These are phyloP conservation scores for Burhinus bistriatus DNA, from an alignment of 2,113 vertebrate genomes.

Conservation along the genomic window DNA sequence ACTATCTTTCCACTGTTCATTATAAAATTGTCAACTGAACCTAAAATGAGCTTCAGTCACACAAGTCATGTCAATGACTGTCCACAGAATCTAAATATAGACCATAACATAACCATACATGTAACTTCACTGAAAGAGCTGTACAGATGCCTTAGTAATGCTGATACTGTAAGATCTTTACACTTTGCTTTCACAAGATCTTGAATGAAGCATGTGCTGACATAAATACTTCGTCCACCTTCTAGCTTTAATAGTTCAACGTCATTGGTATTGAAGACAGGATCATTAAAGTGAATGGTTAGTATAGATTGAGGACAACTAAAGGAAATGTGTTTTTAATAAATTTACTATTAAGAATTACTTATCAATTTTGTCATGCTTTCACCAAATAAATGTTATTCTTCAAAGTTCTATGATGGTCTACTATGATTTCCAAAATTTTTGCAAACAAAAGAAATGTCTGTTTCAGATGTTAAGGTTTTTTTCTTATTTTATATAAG, in stretches of 20 bases:
- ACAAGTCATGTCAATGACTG: not conserved
- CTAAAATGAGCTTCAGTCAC: not conserved
- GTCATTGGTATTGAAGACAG: not conserved
- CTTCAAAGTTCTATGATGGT: not conserved
- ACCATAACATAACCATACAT: rapidly evolving
- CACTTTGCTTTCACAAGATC: not conserved
- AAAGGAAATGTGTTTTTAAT: not conserved
- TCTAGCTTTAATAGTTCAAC: not conserved
- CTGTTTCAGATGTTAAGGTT: not conserved
- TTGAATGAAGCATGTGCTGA: not conserved
- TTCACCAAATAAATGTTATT: not conserved
- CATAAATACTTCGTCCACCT: not conserved
- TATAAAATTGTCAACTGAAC: not conserved
- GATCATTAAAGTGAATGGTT: not conserved
- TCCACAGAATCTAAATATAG: not conserved
- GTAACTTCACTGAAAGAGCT: not conserved
- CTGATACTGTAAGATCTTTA: not conserved
- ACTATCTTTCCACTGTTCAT: rapidly evolving
- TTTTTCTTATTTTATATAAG: not conserved
- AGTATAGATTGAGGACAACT: not conserved
- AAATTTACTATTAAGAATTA: not conserved
- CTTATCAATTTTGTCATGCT: not conserved
- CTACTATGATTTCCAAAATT: not conserved
- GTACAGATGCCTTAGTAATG: not conserved
- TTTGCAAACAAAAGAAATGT: not conserved